A percentile compares a stretch with the other conserved stretches of the same genome.
These are phyloP conservation scores for Plebejus melissa DNA, from an alignment of 2,888 invertebrate genomes.

Conservation along the genomic window DNA sequence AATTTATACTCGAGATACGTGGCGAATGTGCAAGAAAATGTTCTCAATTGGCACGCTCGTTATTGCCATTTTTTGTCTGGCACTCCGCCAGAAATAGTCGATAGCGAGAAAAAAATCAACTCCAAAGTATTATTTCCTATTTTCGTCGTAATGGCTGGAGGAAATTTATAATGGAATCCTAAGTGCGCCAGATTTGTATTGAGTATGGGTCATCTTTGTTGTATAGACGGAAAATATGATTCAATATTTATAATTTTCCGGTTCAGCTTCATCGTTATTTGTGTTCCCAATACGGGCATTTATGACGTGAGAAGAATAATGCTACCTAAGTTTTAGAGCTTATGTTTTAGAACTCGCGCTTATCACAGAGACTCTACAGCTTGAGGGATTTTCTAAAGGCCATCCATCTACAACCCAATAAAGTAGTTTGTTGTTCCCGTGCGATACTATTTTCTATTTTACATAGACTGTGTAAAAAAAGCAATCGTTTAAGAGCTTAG, in stretches of 20 bases:
- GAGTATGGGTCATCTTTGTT: not conserved
- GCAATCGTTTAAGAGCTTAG: too few relatives aligned
- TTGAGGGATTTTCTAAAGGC: too few relatives aligned
- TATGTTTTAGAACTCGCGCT: too few relatives aligned
- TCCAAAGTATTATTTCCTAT: constrained; percentile 8
- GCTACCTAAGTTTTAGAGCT: too few relatives aligned
- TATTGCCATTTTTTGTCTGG: constrained; percentile 34
- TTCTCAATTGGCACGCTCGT: constrained; percentile 36
- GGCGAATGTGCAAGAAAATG: constrained; percentile 31
- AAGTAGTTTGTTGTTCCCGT: too few relatives aligned
- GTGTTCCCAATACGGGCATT: too few relatives aligned
- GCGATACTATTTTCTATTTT: too few relatives aligned
- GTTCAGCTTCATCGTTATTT: not conserved
- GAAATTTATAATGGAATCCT: constrained; percentile 8
- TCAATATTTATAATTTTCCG: constrained; percentile 7
- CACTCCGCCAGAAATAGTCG: constrained; percentile 35
- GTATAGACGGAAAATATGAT: not conserved
- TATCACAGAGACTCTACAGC: too few relatives aligned
- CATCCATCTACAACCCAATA: too few relatives aligned
- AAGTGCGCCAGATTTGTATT: constrained; percentile 1
- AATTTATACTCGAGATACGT: constrained; percentile 26
- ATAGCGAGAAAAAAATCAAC: constrained; percentile 27
- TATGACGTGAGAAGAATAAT: too few relatives aligned
- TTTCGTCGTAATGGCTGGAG: constrained; percentile 9
- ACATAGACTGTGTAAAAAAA: too few relatives aligned